These are phyloP conservation scores for Fringilla coelebs DNA, from an alignment of 2,797 vertebrate genomes.

Conservation along the genomic window DNA sequence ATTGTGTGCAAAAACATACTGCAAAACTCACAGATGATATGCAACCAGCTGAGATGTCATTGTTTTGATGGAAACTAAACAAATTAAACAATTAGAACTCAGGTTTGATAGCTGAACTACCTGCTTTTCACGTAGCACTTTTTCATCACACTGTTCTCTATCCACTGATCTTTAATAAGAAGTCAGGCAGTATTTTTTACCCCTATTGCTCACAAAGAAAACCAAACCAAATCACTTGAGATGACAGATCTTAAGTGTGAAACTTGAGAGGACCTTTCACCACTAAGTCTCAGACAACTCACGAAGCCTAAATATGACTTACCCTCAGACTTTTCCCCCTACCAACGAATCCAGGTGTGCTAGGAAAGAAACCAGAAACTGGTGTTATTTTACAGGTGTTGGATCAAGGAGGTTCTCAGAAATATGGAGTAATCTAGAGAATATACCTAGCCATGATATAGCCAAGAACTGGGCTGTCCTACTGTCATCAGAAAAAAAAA, in stretches of 20 bases:
- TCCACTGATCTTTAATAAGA: not conserved
- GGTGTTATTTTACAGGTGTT: not conserved
- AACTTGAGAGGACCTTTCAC: not conserved
- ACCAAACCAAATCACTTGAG: fast-evolving
- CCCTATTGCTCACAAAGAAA: not conserved
- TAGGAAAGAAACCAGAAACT: not conserved
- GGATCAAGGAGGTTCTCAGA: not conserved
- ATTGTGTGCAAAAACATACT: not conserved
- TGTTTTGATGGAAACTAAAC: not conserved
- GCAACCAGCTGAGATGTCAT: not conserved
- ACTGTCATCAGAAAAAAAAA: not conserved
- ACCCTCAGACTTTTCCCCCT: not conserved
- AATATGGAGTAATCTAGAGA: not conserved
- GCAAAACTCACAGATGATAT: not conserved
- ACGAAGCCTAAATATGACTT: not conserved
- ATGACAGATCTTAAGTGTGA: not conserved
- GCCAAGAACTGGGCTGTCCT: not conserved
- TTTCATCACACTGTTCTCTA: not conserved
- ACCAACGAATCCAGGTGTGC: not conserved
- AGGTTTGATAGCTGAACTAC: not conserved
- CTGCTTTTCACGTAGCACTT: not conserved
- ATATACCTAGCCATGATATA: not conserved
- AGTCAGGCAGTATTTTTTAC: not conserved
- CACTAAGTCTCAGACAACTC: not conserved
- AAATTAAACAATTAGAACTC: not conserved